Conservation (phyloP, 2,797 vertebrate genomes). For the Danio aesculapii region DNA sequence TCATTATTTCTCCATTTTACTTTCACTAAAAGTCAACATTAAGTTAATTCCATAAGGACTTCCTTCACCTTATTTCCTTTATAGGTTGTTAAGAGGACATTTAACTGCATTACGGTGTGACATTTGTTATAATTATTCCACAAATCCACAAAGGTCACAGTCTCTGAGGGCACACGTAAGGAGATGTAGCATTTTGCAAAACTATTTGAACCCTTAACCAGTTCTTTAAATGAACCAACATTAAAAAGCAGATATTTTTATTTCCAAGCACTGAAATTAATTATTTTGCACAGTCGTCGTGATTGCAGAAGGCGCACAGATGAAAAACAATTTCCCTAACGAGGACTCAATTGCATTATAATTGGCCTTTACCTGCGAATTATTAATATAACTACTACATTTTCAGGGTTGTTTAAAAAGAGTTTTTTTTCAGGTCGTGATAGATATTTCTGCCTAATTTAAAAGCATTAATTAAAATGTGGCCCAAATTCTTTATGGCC, state of each 20-base stretch:
- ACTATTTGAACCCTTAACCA: not conserved
- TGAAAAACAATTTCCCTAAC: constrained; percentile 20
- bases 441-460: constrained; percentile 19
- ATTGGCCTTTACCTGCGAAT: constrained; percentile 25
- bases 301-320: constrained; percentile 21
- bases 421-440: not conserved
- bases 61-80: not conserved
- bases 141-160: constrained; percentile 29
- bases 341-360: constrained; percentile 21
- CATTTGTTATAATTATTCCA: constrained; percentile 23
- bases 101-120: constrained; percentile 13
- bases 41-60: not conserved
- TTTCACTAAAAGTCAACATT: not conserved
- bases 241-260: constrained; percentile 11
- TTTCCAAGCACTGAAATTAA: constrained; percentile 7
- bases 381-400: constrained; percentile 22
- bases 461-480: constrained; percentile 29
- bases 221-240: constrained; percentile 11
- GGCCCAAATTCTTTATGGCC: constrained; percentile 6
- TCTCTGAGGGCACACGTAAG: not conserved
- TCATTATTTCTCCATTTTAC: not conserved
- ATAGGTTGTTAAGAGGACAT: constrained; percentile 15
- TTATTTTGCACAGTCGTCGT: constrained; percentile 20
- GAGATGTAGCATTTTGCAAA: not conserved
- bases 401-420: not conserved